A percentile compares a stretch with the other conserved stretches of the same genome.
These are phyloP conservation scores for Drepanosiphum platanoidis DNA, from an alignment of 2,888 invertebrate genomes.

Conservation along the genomic window DNA sequence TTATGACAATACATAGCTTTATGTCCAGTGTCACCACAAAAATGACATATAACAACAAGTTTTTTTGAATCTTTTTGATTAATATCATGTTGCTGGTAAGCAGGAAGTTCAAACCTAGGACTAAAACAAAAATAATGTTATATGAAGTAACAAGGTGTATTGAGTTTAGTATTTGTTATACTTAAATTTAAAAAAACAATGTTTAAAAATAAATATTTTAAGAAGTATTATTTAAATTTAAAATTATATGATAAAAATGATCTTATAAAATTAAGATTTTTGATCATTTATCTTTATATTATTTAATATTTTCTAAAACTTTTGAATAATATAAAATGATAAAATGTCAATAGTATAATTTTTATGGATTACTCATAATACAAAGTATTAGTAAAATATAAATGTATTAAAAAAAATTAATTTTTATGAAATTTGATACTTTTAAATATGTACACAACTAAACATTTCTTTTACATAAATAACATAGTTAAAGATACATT, in stretches of 20 bases:
- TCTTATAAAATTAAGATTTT: too few species aligned
- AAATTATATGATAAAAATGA: too few species aligned
- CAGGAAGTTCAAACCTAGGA: conserved; percentile 93
- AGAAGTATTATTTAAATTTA: too few species aligned
- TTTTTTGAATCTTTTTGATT: conserved; percentile 84
- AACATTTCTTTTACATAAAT: too few species aligned
- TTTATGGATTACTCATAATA: too few species aligned
- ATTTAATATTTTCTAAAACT: too few species aligned
- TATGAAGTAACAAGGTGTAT: not conserved
- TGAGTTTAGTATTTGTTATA: not conserved
- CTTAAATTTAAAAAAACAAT: not conserved
- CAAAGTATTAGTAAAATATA: not conserved
- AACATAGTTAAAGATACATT: too few species aligned
- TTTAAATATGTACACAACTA: too few species aligned
- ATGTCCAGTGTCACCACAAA: conserved; percentile 96
- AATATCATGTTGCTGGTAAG: conserved; percentile 75
- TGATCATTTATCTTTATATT: too few species aligned
- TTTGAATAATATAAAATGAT: too few species aligned
- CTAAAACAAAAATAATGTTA: conserved; percentile 66
- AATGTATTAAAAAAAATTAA: not conserved
- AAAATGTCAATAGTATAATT: too few species aligned
- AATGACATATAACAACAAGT: conserved; percentile 89
- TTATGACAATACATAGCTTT: conserved; percentile 94
- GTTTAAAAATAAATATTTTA: not conserved
- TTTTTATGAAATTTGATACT: not conserved